A percentile compares a stretch with the other conserved stretches of the same genome.
These are phyloP conservation scores for Portunus trituberculatus DNA, from an alignment of 1,140 invertebrate genomes.

Conservation along the genomic window DNA sequence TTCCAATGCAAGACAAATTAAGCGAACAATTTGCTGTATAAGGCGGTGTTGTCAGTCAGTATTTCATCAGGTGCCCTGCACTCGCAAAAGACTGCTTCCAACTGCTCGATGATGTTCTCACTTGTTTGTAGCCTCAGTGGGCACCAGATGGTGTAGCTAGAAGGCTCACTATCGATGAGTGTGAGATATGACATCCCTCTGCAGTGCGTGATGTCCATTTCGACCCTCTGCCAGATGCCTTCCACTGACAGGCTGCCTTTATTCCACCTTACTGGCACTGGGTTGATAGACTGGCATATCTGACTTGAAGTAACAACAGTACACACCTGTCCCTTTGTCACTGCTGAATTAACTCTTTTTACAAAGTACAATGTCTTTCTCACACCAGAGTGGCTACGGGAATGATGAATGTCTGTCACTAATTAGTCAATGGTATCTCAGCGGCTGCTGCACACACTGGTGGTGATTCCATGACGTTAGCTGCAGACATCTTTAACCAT, in stretches of 20 bases:
- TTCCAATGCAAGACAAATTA: background rate
- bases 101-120: too few relatives aligned
- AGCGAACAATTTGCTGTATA: background rate
- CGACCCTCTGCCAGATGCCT: background rate
- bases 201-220: background rate
- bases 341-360: background rate
- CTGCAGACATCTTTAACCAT: background rate
- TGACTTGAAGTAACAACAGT: background rate
- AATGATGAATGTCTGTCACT: background rate
- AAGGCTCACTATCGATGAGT: conserved; percentile 18
- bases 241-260: too few relatives aligned
- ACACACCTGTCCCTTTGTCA: background rate
- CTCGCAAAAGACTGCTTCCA: too few relatives aligned
- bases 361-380: background rate
- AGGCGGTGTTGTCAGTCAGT: background rate
- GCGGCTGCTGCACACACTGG: background rate
- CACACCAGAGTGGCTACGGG: background rate
- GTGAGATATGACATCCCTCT: background rate
- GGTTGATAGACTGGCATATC: background rate
- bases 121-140: conserved; percentile 11
- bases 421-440: background rate
- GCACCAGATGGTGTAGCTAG: background rate
- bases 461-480: background rate
- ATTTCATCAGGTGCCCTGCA: too few relatives aligned
- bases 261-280: background rate